These are phyloP conservation scores for Noctua comes DNA, from an alignment of 2,888 invertebrate genomes.

Conservation along the genomic window DNA sequence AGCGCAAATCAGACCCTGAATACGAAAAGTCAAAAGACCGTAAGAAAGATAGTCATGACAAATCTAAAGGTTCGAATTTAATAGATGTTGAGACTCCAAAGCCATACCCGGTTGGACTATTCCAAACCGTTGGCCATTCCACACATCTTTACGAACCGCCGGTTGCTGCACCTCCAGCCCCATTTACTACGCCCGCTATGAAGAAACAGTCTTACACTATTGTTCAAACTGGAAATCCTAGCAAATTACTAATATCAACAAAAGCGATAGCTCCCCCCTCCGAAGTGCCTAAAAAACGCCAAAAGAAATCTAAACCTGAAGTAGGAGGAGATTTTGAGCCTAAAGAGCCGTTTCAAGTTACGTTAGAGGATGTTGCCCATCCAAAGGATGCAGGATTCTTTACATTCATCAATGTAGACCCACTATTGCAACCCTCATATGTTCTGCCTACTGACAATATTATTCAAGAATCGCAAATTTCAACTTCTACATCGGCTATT, in stretches of 20 bases:
- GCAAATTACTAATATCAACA: slow-evolving; percentile 86
- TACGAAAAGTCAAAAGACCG: slow-evolving; percentile 43
- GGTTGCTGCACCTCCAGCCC: slow-evolving; percentile 53
- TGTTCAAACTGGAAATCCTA: slow-evolving; percentile 86
- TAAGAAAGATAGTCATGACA: slow-evolving; percentile 37
- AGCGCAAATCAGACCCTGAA: slow-evolving; percentile 52
- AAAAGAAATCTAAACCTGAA: slow-evolving; percentile 72
- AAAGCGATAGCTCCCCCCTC: slow-evolving; percentile 75
- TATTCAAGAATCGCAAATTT: slow-evolving; percentile 87
- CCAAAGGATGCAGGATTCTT: slow-evolving; percentile 81
- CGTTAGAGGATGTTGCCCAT: slow-evolving; percentile 75
- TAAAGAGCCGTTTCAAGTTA: slow-evolving; percentile 77
- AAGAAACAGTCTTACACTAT: slow-evolving; percentile 87
- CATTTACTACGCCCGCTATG: slow-evolving; percentile 82
- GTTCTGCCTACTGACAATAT: slow-evolving; percentile 85
- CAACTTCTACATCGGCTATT: slow-evolving; percentile 78
- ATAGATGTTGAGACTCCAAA: slow-evolving; percentile 72
- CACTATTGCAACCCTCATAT: slow-evolving; percentile 84
- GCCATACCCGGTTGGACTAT: slow-evolving; percentile 87
- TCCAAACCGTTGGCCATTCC: slow-evolving; percentile 78
- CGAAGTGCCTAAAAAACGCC: slow-evolving; percentile 76
- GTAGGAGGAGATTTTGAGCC: slow-evolving; percentile 36
- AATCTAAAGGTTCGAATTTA: slow-evolving; percentile 60
- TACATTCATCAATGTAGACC: slow-evolving; percentile 87
- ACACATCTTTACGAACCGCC: slow-evolving; percentile 64